These are phyloP conservation scores for Myiotriccus ornatus DNA, from an alignment of 2,797 vertebrate genomes.

Conservation along the genomic window DNA sequence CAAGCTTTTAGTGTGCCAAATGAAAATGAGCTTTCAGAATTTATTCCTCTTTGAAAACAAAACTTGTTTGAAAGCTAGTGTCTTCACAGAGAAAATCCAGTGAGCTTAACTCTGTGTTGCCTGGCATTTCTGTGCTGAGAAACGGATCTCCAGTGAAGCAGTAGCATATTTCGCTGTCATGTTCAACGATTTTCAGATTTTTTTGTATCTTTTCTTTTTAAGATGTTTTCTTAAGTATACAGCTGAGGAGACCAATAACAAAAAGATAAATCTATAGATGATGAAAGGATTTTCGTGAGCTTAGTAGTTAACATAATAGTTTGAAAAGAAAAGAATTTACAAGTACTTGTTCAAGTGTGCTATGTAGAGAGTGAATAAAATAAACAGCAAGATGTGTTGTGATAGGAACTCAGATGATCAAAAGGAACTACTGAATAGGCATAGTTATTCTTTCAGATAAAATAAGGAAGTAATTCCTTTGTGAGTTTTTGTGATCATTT, in stretches of 20 bases:
- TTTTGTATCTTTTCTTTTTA: slow-evolving; percentile 48
- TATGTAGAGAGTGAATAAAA: slow-evolving; percentile 64
- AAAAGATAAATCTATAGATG: slow-evolving; percentile 56
- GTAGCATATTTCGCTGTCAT: background rate
- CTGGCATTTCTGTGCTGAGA: background rate
- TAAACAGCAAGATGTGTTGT: slow-evolving; percentile 71
- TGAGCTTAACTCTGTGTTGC: slow-evolving; percentile 44
- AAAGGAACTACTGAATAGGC: slow-evolving; percentile 65
- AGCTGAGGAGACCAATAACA: slow-evolving; percentile 40
- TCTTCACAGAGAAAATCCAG: slow-evolving; percentile 44
- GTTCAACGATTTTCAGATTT: slow-evolving; percentile 18
- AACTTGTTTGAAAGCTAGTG: slow-evolving; percentile 3
- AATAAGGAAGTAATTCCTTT: slow-evolving; percentile 72
- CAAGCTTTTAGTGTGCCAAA: background rate
- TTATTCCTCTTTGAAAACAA: background rate
- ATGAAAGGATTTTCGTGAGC: slow-evolving; percentile 65
- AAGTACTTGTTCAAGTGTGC: slow-evolving; percentile 53
- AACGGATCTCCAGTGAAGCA: background rate
- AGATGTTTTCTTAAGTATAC: slow-evolving; percentile 53
- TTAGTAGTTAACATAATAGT: slow-evolving; percentile 67
- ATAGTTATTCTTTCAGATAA: slow-evolving; percentile 72
- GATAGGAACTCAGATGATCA: slow-evolving; percentile 70
- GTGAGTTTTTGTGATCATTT: slow-evolving; percentile 69
- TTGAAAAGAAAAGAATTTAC: slow-evolving; percentile 65
- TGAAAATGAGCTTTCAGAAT: slow-evolving; percentile 26